phyloP scores from a whole-genome alignment of 2,888 invertebrate species.

The Zootermopsis nevadensis region DNA sequence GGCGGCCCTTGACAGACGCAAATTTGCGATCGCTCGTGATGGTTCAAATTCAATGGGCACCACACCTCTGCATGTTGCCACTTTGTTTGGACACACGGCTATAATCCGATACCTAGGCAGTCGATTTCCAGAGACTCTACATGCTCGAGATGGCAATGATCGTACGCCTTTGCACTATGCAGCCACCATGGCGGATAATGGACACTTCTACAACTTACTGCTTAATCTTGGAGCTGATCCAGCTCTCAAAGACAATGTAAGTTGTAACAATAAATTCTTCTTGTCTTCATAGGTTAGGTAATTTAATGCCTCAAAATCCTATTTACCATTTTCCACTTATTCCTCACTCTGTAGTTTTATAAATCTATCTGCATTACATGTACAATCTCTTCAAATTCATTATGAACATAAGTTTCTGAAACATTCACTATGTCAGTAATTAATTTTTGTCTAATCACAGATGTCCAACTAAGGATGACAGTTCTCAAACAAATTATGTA shows the following conservation, averaged over 20 bases:
- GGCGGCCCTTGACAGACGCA: slow-evolving; percentile 86
- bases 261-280: slow-evolving; percentile 55
- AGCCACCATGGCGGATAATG: slow-evolving; percentile 85
- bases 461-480: too few relatives aligned
- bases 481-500: too few relatives aligned
- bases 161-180: slow-evolving; percentile 92
- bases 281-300: too few relatives aligned
- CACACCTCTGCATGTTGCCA: slow-evolving; percentile 88
- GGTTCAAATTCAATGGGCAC: slow-evolving; percentile 81
- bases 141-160: slow-evolving; percentile 81
- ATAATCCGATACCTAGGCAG: slow-evolving; percentile 72
- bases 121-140: slow-evolving; percentile 88
- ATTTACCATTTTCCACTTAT: too few relatives aligned
- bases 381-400: too few relatives aligned
- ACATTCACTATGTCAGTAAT: too few relatives aligned
- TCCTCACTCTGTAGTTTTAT: too few relatives aligned
- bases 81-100: slow-evolving; percentile 85
- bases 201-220: slow-evolving; percentile 87
- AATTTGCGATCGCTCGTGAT: slow-evolving; percentile 91
- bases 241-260: slow-evolving; percentile 84
- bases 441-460: too few relatives aligned
- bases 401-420: too few relatives aligned
- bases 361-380: too few relatives aligned
- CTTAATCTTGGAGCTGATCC: slow-evolving; percentile 89
- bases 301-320: too few relatives aligned